phyloP scores from a whole-genome alignment of 2,888 invertebrate genomes.

The Temnothorax ravouxi region DNA sequence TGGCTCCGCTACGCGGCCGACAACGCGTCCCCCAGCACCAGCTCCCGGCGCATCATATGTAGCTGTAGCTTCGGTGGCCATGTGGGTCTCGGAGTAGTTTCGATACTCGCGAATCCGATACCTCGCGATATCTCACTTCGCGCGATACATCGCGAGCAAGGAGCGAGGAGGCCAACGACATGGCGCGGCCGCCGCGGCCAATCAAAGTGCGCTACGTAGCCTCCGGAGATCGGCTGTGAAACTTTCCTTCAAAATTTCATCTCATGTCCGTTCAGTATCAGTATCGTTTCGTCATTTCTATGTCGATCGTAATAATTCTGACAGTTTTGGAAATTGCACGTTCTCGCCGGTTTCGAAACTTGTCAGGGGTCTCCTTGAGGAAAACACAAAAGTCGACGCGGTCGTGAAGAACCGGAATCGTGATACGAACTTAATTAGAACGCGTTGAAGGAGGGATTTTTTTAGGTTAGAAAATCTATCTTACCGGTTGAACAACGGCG shows the following conservation, averaged over 20 bases:
- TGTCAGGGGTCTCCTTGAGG: neutral
- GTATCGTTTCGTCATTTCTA: neutral
- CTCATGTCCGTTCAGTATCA: neutral
- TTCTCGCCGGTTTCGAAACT: neutral
- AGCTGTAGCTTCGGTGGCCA: too few relatives aligned
- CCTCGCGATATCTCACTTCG: neutral
- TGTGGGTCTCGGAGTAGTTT: neutral
- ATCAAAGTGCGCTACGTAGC: neutral
- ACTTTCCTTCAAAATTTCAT: neutral
- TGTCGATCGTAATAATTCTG: neutral
- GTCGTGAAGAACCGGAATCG: neutral
- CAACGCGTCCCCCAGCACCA: neutral
- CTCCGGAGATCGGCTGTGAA: neutral
- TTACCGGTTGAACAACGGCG: neutral
- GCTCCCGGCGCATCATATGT: constrained; percentile 10
- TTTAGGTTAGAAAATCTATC: neutral
- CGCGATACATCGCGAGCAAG: neutral
- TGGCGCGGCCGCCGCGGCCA: neutral
- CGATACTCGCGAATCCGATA: neutral
- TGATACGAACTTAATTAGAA: neutral
- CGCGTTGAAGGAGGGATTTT: too few relatives aligned
- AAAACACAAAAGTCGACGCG: too few relatives aligned
- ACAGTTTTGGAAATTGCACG: neutral
- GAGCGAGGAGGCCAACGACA: neutral
- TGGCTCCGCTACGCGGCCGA: neutral